Conservation (phyloP, 1,140 invertebrate genomes). For the Sitophilus oryzae region DNA sequence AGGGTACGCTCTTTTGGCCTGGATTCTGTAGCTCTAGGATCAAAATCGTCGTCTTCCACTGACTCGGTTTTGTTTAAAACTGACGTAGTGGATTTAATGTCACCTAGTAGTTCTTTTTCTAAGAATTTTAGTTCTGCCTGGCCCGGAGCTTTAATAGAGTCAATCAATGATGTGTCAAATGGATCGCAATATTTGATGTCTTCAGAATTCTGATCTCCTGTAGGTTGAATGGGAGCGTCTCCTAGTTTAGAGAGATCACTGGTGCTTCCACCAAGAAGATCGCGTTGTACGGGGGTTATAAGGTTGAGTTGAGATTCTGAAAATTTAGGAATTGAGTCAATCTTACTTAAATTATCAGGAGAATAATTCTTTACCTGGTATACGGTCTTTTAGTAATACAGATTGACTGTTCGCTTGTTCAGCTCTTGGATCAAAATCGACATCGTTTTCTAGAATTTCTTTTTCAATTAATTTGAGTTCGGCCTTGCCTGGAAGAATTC, state of each 20-base stretch:
- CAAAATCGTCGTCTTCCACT: constrained; percentile 64
- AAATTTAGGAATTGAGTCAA: constrained; percentile 6
- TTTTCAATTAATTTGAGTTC: constrained; percentile 59
- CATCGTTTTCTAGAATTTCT: constrained; percentile 54
- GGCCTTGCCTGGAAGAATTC: constrained; percentile 62
- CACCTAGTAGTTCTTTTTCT: constrained; percentile 67
- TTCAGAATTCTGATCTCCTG: constrained; percentile 39
- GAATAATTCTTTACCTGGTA: constrained; percentile 16
- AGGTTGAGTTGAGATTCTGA: constrained; percentile 18
- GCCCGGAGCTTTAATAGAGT: constrained; percentile 62
- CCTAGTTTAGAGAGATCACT: constrained; percentile 66
- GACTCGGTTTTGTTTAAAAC: neutral
- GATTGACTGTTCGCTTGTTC: neutral
- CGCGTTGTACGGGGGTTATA: constrained; percentile 43
- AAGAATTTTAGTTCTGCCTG: constrained; percentile 71
- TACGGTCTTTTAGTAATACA: constrained; percentile 45
- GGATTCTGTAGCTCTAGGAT: constrained; percentile 57
- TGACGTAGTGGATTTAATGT: constrained; percentile 29
- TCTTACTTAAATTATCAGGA: too few relatives aligned
- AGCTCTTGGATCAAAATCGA: constrained; percentile 61
- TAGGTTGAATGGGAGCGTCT: constrained; percentile 62
- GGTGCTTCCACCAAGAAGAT: constrained; percentile 66
- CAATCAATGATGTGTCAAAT: constrained; percentile 75
- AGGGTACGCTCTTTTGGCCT: constrained; percentile 41
- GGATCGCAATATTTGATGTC: constrained; percentile 67